A percentile compares a stretch with the other conserved stretches of the same genome.
These are phyloP conservation scores for Diadema setosum DNA, from an alignment of 35 echinoderm and acorn worm genomes.

Conservation along the genomic window DNA sequence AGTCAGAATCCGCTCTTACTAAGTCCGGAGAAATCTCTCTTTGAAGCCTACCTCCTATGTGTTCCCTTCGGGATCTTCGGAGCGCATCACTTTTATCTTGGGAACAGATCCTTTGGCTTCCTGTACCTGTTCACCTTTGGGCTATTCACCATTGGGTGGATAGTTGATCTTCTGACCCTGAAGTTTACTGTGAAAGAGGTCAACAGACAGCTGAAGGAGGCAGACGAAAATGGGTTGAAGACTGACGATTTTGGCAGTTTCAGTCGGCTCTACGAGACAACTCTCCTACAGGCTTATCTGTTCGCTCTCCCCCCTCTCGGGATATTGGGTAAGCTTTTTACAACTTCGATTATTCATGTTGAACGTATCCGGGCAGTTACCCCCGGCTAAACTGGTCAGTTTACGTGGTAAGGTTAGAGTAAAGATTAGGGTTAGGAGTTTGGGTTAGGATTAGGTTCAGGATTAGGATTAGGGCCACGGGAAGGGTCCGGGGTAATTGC, in stretches of 20 bases:
- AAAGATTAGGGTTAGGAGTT: too few species aligned
- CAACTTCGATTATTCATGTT: too few species aligned
- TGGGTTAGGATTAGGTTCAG: too few species aligned
- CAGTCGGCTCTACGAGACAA: not conserved
- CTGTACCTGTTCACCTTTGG: conserved; percentile 8
- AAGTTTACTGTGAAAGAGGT: not conserved
- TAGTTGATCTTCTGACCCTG: conserved; percentile 24
- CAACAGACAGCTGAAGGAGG: not conserved
- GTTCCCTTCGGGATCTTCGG: conserved; percentile 20
- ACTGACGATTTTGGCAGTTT: not conserved
- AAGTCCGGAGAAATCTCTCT: not conserved
- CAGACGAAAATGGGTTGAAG: not conserved
- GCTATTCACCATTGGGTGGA: conserved; percentile 18
- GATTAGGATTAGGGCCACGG: too few species aligned
- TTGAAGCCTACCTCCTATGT: conserved; percentile 33
- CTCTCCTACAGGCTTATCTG: not conserved
- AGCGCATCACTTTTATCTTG: conserved; percentile 38
- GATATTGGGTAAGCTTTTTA: not conserved
- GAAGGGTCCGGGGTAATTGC: too few species aligned
- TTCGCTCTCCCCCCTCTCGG: not conserved
- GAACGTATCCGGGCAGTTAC: too few species aligned
- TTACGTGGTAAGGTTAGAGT: too few species aligned
- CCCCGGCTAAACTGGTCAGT: too few species aligned
- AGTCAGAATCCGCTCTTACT: not conserved
- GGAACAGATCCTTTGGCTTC: not conserved